Conservation (phyloP, 2,888 invertebrate species). For the Agrotis segetum region DNA sequence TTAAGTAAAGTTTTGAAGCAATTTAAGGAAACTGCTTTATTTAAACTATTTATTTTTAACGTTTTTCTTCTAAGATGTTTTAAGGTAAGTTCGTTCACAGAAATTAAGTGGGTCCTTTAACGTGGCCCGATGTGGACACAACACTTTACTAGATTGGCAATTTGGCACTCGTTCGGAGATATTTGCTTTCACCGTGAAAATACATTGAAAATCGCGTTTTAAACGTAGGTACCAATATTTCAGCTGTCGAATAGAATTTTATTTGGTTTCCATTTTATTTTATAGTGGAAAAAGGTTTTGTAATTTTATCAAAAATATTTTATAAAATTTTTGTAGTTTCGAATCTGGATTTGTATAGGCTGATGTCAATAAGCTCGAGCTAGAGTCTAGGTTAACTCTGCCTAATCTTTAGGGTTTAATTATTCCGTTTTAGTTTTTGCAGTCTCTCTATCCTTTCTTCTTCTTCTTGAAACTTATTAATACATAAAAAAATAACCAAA, state of each 20-base stretch:
- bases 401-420: too few species aligned
- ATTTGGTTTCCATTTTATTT: background rate
- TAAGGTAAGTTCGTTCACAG: conserved; percentile 67
- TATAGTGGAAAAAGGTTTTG: background rate
- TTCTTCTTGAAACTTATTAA: too few species aligned
- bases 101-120: conserved; percentile 66
- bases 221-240: conserved; percentile 42
- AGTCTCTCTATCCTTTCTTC: too few species aligned
- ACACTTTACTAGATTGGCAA: conserved; percentile 85
- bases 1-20: conserved; percentile 17
- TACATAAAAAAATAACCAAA: too few species aligned
- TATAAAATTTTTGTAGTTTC: too few species aligned
- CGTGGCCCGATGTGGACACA: conserved; percentile 73
- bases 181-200: conserved; percentile 70
- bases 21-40: conserved; percentile 31
- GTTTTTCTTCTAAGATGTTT: conserved; percentile 46
- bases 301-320: background rate
- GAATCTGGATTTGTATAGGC: too few species aligned
- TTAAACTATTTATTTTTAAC: conserved; percentile 19
- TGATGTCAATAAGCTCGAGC: too few species aligned
- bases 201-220: conserved; percentile 53
- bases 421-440: too few species aligned
- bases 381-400: too few species aligned
- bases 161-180: conserved; percentile 79
- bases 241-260: conserved; percentile 17